Evolutionary conservation across 2,797 vertebrate species (phyloP).

Genomic region (Epinephelus malabaricus): DNA sequence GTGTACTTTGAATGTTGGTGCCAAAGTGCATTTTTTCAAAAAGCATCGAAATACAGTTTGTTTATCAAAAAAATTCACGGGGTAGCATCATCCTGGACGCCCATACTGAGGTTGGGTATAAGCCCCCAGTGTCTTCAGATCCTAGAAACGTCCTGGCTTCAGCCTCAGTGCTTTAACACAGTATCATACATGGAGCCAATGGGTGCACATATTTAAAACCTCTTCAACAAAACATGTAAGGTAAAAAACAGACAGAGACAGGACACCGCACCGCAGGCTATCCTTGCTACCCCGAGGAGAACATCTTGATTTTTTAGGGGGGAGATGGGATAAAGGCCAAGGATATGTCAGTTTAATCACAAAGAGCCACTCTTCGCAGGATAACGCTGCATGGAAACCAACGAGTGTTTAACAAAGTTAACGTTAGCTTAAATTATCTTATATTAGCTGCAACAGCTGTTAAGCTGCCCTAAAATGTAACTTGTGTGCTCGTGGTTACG

Average conservation of each 20-base stretch:
- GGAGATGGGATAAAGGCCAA: conserved; percentile 41
- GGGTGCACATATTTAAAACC: background rate
- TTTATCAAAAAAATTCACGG: too few relatives aligned
- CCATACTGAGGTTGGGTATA: too few relatives aligned
- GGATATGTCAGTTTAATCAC: conserved; percentile 53
- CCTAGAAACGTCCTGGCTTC: background rate
- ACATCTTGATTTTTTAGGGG: conserved; percentile 49
- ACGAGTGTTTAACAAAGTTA: conserved; percentile 10
- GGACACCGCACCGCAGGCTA: conserved; percentile 19
- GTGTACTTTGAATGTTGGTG: too few relatives aligned
- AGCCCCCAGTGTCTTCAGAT: too few relatives aligned
- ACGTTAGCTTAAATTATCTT: background rate
- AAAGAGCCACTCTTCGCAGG: conserved; percentile 16
- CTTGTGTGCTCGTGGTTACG: too few relatives aligned
- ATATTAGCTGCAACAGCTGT: background rate
- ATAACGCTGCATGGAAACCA: conserved; percentile 35
- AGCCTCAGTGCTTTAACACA: background rate
- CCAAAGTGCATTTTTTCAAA: too few relatives aligned
- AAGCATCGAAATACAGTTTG: too few relatives aligned
- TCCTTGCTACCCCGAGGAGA: conserved; percentile 40
- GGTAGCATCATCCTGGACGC: too few relatives aligned
- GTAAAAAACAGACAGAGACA: background rate
- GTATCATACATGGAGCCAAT: background rate
- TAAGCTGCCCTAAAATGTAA: too few relatives aligned
- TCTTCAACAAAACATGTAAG: background rate